Evolutionary conservation across 2,113 vertebrate species (phyloP).

Genomic region (Gambusia holbrooki): DNA sequence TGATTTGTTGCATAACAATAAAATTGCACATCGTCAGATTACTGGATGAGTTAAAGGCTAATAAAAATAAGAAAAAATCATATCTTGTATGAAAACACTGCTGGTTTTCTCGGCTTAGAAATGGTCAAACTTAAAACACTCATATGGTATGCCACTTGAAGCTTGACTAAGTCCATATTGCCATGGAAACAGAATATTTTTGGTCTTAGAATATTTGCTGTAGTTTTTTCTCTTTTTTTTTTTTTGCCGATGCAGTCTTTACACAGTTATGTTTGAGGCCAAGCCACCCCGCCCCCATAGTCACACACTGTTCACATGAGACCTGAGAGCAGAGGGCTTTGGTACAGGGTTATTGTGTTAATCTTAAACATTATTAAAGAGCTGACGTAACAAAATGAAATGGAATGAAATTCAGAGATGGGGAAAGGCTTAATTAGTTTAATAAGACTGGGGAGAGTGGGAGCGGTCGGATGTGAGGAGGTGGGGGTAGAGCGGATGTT

Average conservation of each 20-base stretch:
- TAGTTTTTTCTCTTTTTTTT: conserved; percentile 12
- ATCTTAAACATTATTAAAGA: conserved; percentile 72
- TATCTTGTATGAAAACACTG: conserved; percentile 5
- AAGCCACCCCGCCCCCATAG: conserved; percentile 38
- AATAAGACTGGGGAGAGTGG: conserved; percentile 74
- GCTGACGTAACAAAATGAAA: conserved; percentile 55
- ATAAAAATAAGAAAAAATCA: not conserved
- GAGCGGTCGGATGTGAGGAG: conserved; percentile 51
- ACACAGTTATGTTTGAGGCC: conserved; percentile 42
- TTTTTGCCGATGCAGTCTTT: conserved; percentile 39
- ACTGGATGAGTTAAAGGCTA: not conserved
- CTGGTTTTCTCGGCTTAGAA: conserved; percentile 33
- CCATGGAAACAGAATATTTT: conserved; percentile 72
- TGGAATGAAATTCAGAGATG: conserved; percentile 60
- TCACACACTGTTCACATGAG: conserved; percentile 32
- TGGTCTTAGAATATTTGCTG: conserved; percentile 20
- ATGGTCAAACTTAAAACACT: conserved; percentile 57
- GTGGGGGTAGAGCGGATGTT: conserved; percentile 31
- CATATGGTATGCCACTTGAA: conserved; percentile 67
- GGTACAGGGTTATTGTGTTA: conserved; percentile 39
- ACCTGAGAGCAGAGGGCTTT: conserved; percentile 37
- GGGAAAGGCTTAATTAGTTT: conserved; percentile 77
- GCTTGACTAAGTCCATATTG: conserved; percentile 67
- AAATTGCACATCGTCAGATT: not conserved
- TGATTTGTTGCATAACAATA: not conserved